phyloP scores from a whole-genome alignment of 2,888 invertebrate species.

The Lycocerus yunnanus region DNA sequence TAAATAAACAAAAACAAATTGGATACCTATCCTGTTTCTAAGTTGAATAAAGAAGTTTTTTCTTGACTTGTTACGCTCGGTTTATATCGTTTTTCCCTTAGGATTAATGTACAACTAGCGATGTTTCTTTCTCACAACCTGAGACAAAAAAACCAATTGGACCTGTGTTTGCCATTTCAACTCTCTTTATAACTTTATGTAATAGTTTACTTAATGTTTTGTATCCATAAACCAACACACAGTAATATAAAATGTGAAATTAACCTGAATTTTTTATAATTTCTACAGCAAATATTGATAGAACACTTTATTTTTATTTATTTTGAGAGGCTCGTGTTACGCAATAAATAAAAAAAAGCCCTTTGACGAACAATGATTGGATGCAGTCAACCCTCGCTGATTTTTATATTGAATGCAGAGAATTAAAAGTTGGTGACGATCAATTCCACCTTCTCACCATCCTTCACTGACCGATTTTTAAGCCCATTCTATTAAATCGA shows the following conservation, averaged over 20 bases:
- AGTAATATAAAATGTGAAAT: neutral
- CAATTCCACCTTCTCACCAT: conserved; percentile 9
- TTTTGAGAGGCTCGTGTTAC: neutral
- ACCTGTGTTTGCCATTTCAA: conserved; percentile 19
- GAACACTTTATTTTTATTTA: neutral
- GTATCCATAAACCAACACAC: neutral
- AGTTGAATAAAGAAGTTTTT: conserved; percentile 9
- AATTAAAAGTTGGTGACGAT: conserved; percentile 19
- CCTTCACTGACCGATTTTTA: neutral
- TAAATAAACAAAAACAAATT: conserved; percentile 8
- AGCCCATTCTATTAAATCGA: neutral
- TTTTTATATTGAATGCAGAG: conserved; percentile 15
- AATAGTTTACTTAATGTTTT: conserved; percentile 12
- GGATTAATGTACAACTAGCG: conserved; percentile 23
- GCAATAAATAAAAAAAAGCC: neutral
- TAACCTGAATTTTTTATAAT: neutral
- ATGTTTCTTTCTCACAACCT: conserved; percentile 19
- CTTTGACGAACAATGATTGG: neutral
- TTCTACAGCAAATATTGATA: neutral
- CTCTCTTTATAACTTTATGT: conserved; percentile 11
- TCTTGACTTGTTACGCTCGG: conserved; percentile 18
- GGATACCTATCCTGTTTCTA: neutral
- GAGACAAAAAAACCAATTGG: conserved; percentile 20
- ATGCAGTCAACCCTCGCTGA: neutral
- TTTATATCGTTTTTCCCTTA: conserved; percentile 21